Evolutionary conservation across 2,113 vertebrate species (phyloP).

Genomic region (Aplodontia rufa): DNA sequence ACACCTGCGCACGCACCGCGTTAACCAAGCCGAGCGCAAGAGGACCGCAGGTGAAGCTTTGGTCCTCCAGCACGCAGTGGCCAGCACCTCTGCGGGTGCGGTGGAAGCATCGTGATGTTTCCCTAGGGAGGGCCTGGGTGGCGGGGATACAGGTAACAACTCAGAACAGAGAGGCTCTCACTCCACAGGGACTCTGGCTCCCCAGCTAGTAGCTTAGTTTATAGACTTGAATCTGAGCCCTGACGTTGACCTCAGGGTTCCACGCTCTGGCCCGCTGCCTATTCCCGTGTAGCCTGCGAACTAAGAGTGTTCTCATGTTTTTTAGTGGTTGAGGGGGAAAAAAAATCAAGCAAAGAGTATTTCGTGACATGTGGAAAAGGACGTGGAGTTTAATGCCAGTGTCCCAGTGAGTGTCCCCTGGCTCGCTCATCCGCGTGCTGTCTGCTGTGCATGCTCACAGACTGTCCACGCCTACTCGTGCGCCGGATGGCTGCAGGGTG

Average conservation of each 20-base stretch:
- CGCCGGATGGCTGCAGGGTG: accelerated
- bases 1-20: background rate
- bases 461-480: background rate
- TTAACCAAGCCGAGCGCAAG: background rate
- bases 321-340: background rate
- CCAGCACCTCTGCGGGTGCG: background rate
- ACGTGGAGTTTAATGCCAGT: background rate
- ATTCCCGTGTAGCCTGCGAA: background rate
- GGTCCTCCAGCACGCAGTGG: background rate
- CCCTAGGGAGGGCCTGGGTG: background rate
- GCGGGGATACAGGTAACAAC: background rate
- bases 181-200: background rate
- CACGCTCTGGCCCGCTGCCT: background rate
- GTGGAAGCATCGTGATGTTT: background rate
- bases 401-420: background rate
- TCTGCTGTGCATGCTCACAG: accelerated
- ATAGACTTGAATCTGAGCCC: background rate
- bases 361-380: background rate
- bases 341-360: background rate
- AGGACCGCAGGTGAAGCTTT: background rate
- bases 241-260: background rate
- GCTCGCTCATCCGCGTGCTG: accelerated
- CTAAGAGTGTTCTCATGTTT: background rate
- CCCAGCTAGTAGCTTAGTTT: background rate
- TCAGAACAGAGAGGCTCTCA: background rate